phyloP scores from a whole-genome alignment of 2,797 vertebrate species.

The Microctenopoma steveboyesi region DNA sequence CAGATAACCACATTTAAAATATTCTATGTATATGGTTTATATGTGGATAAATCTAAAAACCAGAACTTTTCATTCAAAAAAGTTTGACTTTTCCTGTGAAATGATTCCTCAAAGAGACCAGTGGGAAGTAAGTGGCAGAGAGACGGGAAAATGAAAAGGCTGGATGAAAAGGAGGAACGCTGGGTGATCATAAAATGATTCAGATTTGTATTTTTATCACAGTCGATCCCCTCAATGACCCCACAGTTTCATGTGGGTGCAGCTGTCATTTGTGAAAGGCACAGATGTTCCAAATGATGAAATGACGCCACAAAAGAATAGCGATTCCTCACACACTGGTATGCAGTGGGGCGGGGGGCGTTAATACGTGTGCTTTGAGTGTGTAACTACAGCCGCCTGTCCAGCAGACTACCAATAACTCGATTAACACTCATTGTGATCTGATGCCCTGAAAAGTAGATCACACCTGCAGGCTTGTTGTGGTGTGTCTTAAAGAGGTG shows the following conservation, averaged over 20 bases:
- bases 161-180: not conserved
- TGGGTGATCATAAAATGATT: not conserved
- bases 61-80: not conserved
- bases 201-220: slow-evolving; percentile 14
- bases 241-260: slow-evolving; percentile 9
- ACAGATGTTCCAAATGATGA: slow-evolving; percentile 28
- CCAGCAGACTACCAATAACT: slow-evolving; percentile 35
- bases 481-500: no score
- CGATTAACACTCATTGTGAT: slow-evolving; percentile 40
- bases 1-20: not conserved
- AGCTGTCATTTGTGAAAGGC: slow-evolving; percentile 37
- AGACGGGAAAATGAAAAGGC: not conserved
- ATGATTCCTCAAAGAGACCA: not conserved
- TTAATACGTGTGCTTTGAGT: no score
- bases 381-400: slow-evolving; percentile 27
- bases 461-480: slow-evolving; percentile 16
- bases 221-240: slow-evolving; percentile 20
- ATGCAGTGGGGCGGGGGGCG: not conserved
- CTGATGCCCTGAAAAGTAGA: slow-evolving; percentile 17
- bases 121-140: not conserved
- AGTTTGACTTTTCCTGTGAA: not conserved
- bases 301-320: slow-evolving; percentile 28
- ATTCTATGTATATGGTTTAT: no score
- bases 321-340: slow-evolving; percentile 1
- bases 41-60: no score